A percentile compares a stretch with the other conserved stretches of the same genome.
These are phyloP conservation scores for Oscarella lobularis DNA, from an alignment of 37 sponge, comb jelly and placozoan species.

Conservation along the genomic window DNA sequence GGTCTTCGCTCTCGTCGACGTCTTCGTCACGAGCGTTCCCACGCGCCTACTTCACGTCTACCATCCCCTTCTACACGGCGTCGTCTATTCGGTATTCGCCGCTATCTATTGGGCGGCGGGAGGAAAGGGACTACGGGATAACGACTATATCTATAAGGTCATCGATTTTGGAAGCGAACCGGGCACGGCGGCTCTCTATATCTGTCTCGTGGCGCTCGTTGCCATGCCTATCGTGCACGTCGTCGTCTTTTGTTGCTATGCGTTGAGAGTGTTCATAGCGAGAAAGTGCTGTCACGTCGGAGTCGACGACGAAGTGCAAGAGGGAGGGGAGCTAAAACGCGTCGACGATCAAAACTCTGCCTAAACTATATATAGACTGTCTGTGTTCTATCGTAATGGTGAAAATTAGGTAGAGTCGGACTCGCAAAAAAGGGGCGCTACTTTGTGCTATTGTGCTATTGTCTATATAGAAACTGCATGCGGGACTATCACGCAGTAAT, in stretches of 20 bases:
- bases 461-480: no score
- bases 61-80: slow-evolving; percentile 6
- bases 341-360: no score
- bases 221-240: slow-evolving; percentile 35
- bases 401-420: no score
- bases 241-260: slow-evolving; percentile 6
- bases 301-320: no score
- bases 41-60: slow-evolving; percentile 28
- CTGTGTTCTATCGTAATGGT: no score
- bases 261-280: not conserved
- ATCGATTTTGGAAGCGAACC: slow-evolving; percentile 39
- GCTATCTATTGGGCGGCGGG: slow-evolving; percentile 39
- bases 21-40: slow-evolving; percentile 18
- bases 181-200: slow-evolving; percentile 12
- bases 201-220: slow-evolving; percentile 11
- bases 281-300: no score
- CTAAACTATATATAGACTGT: no score
- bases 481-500: no score
- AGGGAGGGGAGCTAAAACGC: no score
- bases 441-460: no score
- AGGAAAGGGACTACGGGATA: slow-evolving; percentile 19
- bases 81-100: slow-evolving; percentile 28
- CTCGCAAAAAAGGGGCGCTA: no score
- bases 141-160: slow-evolving; percentile 27
- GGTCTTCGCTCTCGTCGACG: slow-evolving; percentile 31